Evolutionary conservation across 2,797 vertebrate species (phyloP).

Genomic region (Bradypodion pumilum): DNA sequence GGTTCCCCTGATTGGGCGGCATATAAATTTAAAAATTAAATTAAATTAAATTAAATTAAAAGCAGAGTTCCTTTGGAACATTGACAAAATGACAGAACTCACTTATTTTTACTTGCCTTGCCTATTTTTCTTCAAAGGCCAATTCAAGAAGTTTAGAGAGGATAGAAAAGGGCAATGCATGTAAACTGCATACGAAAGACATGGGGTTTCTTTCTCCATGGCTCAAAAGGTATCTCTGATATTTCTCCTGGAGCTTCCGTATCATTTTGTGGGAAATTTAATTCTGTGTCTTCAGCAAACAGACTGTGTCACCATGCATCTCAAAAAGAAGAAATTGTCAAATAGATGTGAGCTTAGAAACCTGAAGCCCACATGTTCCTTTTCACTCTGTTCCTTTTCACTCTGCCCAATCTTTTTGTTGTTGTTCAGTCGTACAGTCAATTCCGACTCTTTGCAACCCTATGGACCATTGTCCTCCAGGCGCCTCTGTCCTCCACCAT

Average conservation of each 20-base stretch:
- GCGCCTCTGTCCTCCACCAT: too few species aligned
- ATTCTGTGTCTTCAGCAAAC: not conserved
- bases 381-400: too few species aligned
- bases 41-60: too few species aligned
- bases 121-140: not conserved
- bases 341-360: not conserved
- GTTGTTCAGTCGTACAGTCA: too few species aligned
- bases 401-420: too few species aligned
- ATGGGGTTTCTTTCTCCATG: not conserved
- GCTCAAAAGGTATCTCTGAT: not conserved
- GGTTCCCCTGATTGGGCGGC: too few species aligned
- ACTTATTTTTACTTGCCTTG: not conserved
- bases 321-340: not conserved
- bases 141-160: not conserved
- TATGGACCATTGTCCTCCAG: too few species aligned
- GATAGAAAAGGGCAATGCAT: not conserved
- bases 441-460: too few species aligned
- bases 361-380: slow-evolving; percentile 3
- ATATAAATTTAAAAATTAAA: too few species aligned
- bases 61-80: too few species aligned
- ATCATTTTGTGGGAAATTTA: not conserved
- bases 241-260: not conserved
- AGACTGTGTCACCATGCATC: not conserved
- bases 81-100: not conserved
- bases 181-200: not conserved